A percentile compares a stretch with the other conserved stretches of the same genome.
phyloP scores from a whole-genome alignment of 2,113 vertebrate genomes.

The Helogale parvula region DNA sequence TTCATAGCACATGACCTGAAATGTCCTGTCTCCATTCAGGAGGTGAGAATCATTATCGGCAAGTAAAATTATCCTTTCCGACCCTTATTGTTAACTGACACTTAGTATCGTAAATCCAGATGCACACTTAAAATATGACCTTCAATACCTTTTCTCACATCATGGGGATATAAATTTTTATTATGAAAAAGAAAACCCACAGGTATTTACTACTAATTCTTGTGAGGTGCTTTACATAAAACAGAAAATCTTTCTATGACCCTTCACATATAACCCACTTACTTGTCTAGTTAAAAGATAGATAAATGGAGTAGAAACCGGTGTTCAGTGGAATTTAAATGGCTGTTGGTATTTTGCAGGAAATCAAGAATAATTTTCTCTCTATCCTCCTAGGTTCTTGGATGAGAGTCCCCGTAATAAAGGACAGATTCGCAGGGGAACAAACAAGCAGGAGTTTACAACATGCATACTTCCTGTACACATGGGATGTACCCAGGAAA shows the following conservation, averaged over 20 bases:
- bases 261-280: not conserved
- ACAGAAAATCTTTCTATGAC: not conserved
- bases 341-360: not conserved
- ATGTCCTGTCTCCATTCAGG: conserved; percentile 45
- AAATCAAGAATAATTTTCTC: not conserved
- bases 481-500: not conserved
- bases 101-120: conserved; percentile 78
- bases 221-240: not conserved
- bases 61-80: conserved; percentile 67
- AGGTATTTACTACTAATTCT: not conserved
- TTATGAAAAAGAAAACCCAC: not conserved
- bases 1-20: conserved; percentile 26
- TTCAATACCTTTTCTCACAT: not conserved
- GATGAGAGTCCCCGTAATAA: not conserved
- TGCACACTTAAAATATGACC: conserved; percentile 45
- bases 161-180: not conserved
- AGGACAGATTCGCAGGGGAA: not conserved
- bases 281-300: not conserved
- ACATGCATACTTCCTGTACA: not conserved
- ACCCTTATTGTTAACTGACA: conserved; percentile 73
- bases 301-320: not conserved
- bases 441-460: not conserved
- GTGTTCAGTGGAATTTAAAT: not conserved
- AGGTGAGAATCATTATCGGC: conserved; percentile 75
- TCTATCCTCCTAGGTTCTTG: not conserved